Percentiles rank a stretch among this genome's conserved stretches.
Conservation (phyloP, 2,797 vertebrate genomes). For the Hyperoplus immaculatus region DNA sequence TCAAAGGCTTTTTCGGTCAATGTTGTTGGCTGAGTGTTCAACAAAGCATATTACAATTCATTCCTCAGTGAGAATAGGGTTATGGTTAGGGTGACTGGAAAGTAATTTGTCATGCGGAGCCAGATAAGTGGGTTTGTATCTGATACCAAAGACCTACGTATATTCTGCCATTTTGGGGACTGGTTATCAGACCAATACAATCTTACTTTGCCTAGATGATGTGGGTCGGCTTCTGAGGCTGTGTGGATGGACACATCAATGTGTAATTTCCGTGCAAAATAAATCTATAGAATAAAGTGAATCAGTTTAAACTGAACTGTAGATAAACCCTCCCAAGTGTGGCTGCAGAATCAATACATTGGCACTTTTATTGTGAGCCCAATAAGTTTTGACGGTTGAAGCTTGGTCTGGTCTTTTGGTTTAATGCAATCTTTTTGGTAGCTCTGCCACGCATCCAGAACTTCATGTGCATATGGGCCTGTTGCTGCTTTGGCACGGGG, state of each 20-base stretch:
- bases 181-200: constrained; percentile 37
- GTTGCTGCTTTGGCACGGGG: constrained; percentile 64
- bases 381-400: constrained; percentile 21
- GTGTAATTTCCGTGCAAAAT: constrained; percentile 48
- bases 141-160: background rate
- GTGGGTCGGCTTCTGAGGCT: constrained; percentile 38
- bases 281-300: constrained; percentile 46
- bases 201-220: constrained; percentile 49
- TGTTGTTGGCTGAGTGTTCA: constrained; percentile 6
- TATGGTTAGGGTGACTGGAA: background rate
- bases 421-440: constrained; percentile 52
- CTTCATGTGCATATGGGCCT: constrained; percentile 67
- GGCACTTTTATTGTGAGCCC: constrained; percentile 24
- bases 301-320: constrained; percentile 25
- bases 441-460: constrained; percentile 59
- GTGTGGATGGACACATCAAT: constrained; percentile 52
- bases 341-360: constrained; percentile 13
- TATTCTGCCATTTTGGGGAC: constrained; percentile 27
- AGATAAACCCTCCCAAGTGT: constrained; percentile 26
- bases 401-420: constrained; percentile 27
- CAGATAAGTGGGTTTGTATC: background rate
- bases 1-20: background rate
- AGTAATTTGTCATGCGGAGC: constrained; percentile 13
- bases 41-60: constrained; percentile 29
- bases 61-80: background rate